These are phyloP conservation scores for Cryptoleucopteryx plumbea DNA, from an alignment of 2,113 vertebrate species.

Conservation along the genomic window DNA sequence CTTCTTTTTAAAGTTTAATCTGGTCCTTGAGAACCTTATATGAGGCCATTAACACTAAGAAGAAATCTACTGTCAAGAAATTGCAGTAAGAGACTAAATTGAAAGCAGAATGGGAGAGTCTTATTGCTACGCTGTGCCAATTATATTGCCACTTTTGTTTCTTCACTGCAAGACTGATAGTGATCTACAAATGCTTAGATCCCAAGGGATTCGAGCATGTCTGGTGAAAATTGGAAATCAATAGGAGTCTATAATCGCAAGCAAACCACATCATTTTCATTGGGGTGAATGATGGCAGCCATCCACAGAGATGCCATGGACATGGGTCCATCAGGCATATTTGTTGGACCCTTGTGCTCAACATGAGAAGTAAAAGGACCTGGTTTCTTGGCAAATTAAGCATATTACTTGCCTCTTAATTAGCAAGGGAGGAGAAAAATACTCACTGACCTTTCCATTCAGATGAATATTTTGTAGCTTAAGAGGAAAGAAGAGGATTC, in stretches of 20 bases:
- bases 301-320: constrained; percentile 26
- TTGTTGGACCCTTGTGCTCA: constrained; percentile 42
- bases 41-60: constrained; percentile 32
- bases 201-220: constrained; percentile 66
- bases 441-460: constrained; percentile 5
- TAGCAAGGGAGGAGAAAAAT: background rate
- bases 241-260: constrained; percentile 81
- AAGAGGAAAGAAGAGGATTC: background rate
- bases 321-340: background rate
- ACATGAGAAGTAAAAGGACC: background rate
- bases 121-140: constrained; percentile 68
- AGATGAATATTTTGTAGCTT: background rate
- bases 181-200: constrained; percentile 66
- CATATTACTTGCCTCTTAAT: constrained; percentile 7
- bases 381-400: constrained; percentile 11
- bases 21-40: constrained; percentile 44
- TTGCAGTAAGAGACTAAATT: constrained; percentile 80
- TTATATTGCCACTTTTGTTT: constrained; percentile 75
- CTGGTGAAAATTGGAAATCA: constrained; percentile 83
- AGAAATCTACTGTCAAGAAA: constrained; percentile 76
- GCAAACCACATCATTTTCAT: constrained; percentile 74
- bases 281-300: constrained; percentile 69
- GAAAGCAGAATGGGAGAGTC: constrained; percentile 75
- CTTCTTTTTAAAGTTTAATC: constrained; percentile 53
- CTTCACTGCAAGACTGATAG: constrained; percentile 72